These are phyloP conservation scores for Argyresthia goedartella DNA, from an alignment of 2,888 invertebrate genomes.

Conservation along the genomic window DNA sequence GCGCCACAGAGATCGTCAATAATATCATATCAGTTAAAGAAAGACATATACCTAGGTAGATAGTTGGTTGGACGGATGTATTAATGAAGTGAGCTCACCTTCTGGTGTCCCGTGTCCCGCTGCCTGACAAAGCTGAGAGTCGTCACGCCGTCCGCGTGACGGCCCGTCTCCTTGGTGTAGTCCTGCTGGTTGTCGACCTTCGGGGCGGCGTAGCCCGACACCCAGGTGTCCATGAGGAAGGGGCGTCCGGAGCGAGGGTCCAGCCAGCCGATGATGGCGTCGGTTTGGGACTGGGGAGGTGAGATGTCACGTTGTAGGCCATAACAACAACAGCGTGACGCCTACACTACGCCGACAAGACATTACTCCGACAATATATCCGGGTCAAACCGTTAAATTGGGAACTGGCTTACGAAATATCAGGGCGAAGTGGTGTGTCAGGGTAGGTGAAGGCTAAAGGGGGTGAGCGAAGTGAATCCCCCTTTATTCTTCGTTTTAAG, in stretches of 20 bases:
- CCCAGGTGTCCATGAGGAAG: conserved; percentile 92
- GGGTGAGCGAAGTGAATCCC: no score
- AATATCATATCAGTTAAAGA: no score
- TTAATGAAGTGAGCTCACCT: conserved; percentile 25
- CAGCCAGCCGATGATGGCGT: conserved; percentile 91
- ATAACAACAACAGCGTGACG: conserved; percentile 7
- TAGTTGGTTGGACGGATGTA: no score
- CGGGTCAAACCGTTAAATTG: no score
- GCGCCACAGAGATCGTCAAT: no score
- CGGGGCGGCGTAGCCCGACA: conserved; percentile 82
- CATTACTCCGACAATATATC: no score
- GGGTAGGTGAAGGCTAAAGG: no score
- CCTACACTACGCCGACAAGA: not conserved
- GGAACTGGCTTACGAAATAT: no score
- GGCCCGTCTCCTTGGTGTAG: conserved; percentile 76
- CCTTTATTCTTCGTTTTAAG: no score
- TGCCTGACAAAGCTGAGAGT: conserved; percentile 85
- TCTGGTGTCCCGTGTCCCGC: conserved; percentile 77
- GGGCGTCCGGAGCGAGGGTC: conserved; percentile 81
- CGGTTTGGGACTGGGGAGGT: conserved; percentile 80
- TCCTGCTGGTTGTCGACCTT: conserved; percentile 81
- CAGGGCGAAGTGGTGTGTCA: no score
- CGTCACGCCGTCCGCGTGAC: conserved; percentile 80
- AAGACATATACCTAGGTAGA: no score
- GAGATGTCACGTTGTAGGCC: not conserved